A percentile compares a stretch with the other conserved stretches of the same genome.
Conservation (phyloP, 2,113 vertebrate species). For the Danio rerio region DNA sequence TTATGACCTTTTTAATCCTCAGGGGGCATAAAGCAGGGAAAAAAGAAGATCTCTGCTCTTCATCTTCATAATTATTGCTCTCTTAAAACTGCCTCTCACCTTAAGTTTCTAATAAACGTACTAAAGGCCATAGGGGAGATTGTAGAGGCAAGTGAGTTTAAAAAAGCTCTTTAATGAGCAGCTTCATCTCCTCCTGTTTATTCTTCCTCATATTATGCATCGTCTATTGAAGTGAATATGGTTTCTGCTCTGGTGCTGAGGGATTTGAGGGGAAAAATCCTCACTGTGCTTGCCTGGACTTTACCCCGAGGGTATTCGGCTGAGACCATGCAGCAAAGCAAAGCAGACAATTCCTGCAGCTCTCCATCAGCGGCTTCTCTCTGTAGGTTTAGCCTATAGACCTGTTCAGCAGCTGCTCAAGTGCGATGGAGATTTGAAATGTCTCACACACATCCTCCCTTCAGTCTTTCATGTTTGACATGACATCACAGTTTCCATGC, state of each 20-base stretch:
- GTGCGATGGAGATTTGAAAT: background rate
- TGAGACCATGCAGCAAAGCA: conserved; percentile 3
- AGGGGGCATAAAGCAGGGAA: background rate
- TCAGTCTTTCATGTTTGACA: background rate
- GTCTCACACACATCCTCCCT: background rate
- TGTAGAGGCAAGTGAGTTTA: conserved; percentile 11
- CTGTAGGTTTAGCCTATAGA: background rate
- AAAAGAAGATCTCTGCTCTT: background rate
- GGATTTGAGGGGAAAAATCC: conserved; percentile 23
- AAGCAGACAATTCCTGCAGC: conserved; percentile 11
- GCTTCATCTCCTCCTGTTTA: conserved; percentile 6
- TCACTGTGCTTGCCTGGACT: conserved; percentile 11
- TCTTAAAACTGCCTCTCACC: background rate
- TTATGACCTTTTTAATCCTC: conserved; percentile 5
- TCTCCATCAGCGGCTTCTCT: background rate
- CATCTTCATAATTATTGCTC: background rate
- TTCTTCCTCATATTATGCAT: background rate
- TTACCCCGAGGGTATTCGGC: background rate
- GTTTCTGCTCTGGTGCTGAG: background rate
- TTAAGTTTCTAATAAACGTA: conserved; percentile 7
- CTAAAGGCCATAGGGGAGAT: background rate
- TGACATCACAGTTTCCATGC: background rate
- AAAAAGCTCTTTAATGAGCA: conserved; percentile 9
- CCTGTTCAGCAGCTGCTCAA: background rate
- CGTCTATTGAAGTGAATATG: conserved; percentile 20